Evolutionary conservation across 2,888 invertebrate species (phyloP), one percentile per base, ranked within the genome.

Genomic region (Miltochrista miniata): DNA sequence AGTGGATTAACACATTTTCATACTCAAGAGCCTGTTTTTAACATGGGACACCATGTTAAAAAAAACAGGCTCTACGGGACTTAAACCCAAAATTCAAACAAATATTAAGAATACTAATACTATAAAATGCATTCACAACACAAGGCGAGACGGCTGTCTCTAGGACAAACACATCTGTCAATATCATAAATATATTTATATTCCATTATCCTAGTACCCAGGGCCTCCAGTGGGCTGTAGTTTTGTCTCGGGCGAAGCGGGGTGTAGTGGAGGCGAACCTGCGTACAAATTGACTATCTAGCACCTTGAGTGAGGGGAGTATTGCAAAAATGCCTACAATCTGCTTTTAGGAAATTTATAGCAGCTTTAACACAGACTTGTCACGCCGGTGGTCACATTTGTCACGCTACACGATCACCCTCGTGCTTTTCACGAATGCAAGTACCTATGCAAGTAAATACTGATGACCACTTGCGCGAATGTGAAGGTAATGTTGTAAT

Each of bases 401-500:
- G 11, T 35, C 33, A 34, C 42, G 38, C 45, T 30, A 46, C 56
- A 54, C 44, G 48, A 37, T 45, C 14, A 15, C 9, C 33, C 30
- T 42, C 51, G 42, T 42, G 42, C 42, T 35, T 14, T 18, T 33
- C 34, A 36, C 44, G 44, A 49, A 35, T 65, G 54, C 63, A 56
- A 65, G 61, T 57, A 51, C 58, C 48, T 24, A 31, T 31, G 39
- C 37, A 10, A 66, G 59, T 56, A 10, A 66, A 59, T 56, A 52
- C 56, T 43, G 37, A 33, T 53, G 49, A 56, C 54, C 61, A 68
- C 72, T 64, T 61, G 67, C 70, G 53, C 55, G 54, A 56, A 62
- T 61, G 59, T 61, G 56, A 67, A 58, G 56, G 54, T 58, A 62
- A 69, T 76, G 75, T 76, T 68, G 69, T 75, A 73, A 71, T 71